Evolutionary conservation across 2,888 invertebrate species (phyloP).

Genomic region (Drosophila robusta): DNA sequence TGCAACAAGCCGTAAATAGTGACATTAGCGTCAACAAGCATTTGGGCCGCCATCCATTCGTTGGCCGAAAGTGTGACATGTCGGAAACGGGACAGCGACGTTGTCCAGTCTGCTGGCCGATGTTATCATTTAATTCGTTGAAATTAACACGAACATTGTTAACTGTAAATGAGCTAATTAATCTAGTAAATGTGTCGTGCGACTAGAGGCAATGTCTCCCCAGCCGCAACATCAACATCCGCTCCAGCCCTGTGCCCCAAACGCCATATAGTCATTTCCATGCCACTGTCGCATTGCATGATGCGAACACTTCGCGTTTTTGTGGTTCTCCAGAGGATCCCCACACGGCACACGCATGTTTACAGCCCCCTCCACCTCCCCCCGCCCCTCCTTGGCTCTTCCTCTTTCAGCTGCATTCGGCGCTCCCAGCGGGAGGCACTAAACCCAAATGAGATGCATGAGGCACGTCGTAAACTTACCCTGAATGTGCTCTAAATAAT

Average conservation of each 20-base stretch:
- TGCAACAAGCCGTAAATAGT: constrained; percentile 67
- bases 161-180: constrained; percentile 84
- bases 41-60: constrained; percentile 55
- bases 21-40: constrained; percentile 76
- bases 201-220: constrained; percentile 28
- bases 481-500: constrained; percentile 58
- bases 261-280: neutral
- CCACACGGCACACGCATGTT: constrained; percentile 44
- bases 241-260: neutral
- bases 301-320: constrained; percentile 60
- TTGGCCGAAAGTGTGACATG: constrained; percentile 55
- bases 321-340: constrained; percentile 79
- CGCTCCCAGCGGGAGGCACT: constrained; percentile 57
- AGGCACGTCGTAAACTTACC: constrained; percentile 67
- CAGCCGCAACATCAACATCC: constrained; percentile 2
- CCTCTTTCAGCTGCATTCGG: constrained; percentile 28
- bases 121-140: constrained; percentile 85
- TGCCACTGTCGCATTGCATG: constrained; percentile 44
- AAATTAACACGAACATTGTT: constrained; percentile 85
- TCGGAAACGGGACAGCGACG: constrained; percentile 17
- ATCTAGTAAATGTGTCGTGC: constrained; percentile 78
- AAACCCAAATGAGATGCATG: constrained; percentile 74
- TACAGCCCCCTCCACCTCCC: constrained; percentile 14
- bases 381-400: neutral
- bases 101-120: constrained; percentile 53